Conservation (phyloP, 2,888 invertebrate species). For the Pyralis farinalis region DNA sequence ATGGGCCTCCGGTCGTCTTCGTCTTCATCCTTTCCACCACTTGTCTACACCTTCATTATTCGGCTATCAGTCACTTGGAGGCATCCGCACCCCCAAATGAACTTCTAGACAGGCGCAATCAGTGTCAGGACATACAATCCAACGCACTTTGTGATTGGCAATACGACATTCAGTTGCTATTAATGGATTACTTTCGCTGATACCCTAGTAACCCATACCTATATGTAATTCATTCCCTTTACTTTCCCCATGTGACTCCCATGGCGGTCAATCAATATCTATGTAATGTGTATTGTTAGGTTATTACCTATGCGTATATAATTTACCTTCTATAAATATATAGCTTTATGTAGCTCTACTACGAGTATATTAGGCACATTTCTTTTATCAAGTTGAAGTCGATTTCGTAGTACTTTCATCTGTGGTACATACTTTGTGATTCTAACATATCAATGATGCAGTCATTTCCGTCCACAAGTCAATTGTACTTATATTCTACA, state of each 20-base stretch:
- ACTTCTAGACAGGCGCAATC: conserved; percentile 34
- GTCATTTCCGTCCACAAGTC: too few species aligned
- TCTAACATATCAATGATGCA: too few species aligned
- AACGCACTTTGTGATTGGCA: neutral
- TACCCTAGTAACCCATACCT: conserved; percentile 7
- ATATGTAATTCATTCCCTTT: conserved; percentile 5
- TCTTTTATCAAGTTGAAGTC: too few species aligned
- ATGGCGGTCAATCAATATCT: conserved; percentile 4
- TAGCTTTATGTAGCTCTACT: too few species aligned
- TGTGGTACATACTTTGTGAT: too few species aligned
- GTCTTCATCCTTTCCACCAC: conserved; percentile 19
- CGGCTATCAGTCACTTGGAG: conserved; percentile 40
- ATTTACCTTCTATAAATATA: too few species aligned
- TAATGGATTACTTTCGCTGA: conserved; percentile 6
- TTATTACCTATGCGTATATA: too few species aligned
- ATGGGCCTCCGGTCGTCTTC: conserved; percentile 30
- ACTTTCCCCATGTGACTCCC: conserved; percentile 6
- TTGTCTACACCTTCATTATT: conserved; percentile 38
- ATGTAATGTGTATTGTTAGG: too few species aligned
- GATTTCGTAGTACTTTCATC: too few species aligned
- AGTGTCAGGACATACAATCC: conserved; percentile 11
- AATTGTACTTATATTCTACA: too few species aligned
- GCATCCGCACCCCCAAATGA: conserved; percentile 27
- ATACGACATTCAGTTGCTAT: conserved; percentile 4
- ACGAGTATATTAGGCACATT: too few species aligned